Conservation (phyloP, 2,797 vertebrate species). For the Eospalax fontanierii region DNA sequence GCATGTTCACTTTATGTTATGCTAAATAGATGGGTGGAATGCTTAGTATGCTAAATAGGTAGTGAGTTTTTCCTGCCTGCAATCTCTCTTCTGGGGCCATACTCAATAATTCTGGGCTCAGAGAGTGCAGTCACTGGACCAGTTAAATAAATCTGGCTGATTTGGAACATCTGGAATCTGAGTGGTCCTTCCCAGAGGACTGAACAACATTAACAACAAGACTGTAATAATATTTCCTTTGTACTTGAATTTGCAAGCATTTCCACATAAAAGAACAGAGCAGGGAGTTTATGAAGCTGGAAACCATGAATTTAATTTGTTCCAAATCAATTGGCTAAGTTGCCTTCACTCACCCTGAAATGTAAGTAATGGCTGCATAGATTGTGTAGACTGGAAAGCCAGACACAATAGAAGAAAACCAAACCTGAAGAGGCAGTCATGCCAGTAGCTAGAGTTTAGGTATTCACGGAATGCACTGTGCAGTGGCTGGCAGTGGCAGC, state of each 20-base stretch:
- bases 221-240: too few relatives aligned
- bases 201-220: too few relatives aligned
- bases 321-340: not conserved
- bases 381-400: not conserved
- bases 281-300: not conserved
- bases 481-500: not conserved
- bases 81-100: too few relatives aligned
- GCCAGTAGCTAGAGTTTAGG: not conserved
- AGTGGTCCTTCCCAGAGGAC: too few relatives aligned
- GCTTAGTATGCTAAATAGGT: too few relatives aligned
- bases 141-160: too few relatives aligned
- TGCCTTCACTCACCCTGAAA: not conserved
- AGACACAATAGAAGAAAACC: not conserved
- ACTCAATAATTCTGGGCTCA: too few relatives aligned
- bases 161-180: too few relatives aligned
- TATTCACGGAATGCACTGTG: not conserved
- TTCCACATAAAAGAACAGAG: not conserved
- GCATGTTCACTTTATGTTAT: too few relatives aligned
- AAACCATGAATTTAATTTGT: fast-evolving
- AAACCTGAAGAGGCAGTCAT: not conserved
- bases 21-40: too few relatives aligned
- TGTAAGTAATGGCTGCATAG: not conserved
- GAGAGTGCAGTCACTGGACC: too few relatives aligned
- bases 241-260: not conserved
- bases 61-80: too few relatives aligned